Evolutionary conservation across 37 sponge, comb jelly and placozoan species (phyloP).

Genomic region (Mnemiopsis leidyi): DNA sequence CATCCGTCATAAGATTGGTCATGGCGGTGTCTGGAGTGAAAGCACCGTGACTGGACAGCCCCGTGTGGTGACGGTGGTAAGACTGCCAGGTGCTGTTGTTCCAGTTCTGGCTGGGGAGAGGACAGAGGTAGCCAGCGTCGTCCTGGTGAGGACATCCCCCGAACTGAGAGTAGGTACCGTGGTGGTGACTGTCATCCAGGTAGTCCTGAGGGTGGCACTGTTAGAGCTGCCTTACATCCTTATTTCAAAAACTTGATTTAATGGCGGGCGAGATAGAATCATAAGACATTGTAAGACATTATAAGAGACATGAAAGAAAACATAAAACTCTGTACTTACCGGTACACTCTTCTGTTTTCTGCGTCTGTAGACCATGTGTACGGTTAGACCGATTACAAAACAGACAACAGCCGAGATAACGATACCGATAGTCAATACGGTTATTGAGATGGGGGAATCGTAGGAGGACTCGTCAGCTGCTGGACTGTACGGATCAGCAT

Average conservation of each 20-base stretch:
- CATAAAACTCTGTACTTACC: neutral
- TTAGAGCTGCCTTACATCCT: neutral
- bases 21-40: conserved; percentile 43
- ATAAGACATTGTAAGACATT: neutral
- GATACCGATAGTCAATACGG: conserved; percentile 29
- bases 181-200: neutral
- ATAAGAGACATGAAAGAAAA: neutral
- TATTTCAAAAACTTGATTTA: too few species aligned
- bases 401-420: conserved; percentile 35
- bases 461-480: conserved; percentile 15
- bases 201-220: conserved; percentile 22
- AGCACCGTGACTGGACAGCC: conserved; percentile 23
- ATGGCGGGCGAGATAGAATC: too few species aligned
- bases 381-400: conserved; percentile 44
- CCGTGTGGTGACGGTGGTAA: conserved; percentile 36
- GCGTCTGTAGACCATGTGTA: conserved; percentile 27
- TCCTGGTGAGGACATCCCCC: neutral
- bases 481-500: conserved; percentile 37
- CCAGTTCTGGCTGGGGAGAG: neutral
- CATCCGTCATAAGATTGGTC: conserved; percentile 43
- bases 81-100: conserved; percentile 24
- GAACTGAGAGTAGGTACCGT: conserved; percentile 43
- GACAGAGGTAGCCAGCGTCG: conserved; percentile 33
- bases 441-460: conserved; percentile 40
- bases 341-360: conserved; percentile 59